A percentile compares a stretch with the other conserved stretches of the same genome.
These are phyloP conservation scores for Limnephilus auricula DNA, from an alignment of 2,888 invertebrate species.

Conservation along the genomic window DNA sequence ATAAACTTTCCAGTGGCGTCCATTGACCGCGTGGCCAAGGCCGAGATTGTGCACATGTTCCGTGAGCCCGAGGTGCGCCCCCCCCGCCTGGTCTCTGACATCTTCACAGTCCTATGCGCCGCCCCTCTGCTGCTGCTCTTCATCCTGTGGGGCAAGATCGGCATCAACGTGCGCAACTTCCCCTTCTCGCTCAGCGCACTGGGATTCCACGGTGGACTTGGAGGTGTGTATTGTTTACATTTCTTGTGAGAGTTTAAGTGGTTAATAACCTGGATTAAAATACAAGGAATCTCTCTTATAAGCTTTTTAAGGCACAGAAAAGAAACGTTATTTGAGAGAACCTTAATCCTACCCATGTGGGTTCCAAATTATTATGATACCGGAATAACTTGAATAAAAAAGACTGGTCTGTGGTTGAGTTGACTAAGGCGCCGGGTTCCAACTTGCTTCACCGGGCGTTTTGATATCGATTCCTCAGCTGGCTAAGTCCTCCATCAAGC, in stretches of 20 bases:
- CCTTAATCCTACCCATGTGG: background rate
- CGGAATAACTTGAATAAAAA: too few relatives aligned
- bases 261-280: background rate
- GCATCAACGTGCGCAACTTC: constrained; percentile 91
- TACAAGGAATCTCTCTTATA: background rate
- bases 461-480: too few relatives aligned
- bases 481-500: too few relatives aligned
- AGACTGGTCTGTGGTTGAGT: too few relatives aligned
- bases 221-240: constrained; percentile 75
- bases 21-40: constrained; percentile 69
- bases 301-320: too few relatives aligned
- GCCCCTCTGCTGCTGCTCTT: constrained; percentile 90
- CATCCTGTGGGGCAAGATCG: constrained; percentile 90
- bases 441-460: too few relatives aligned
- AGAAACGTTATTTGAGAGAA: background rate
- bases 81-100: constrained; percentile 89
- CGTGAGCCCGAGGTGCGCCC: constrained; percentile 95
- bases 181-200: constrained; percentile 88
- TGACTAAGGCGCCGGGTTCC: too few relatives aligned
- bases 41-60: constrained; percentile 89
- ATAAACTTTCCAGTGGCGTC: background rate
- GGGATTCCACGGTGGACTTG: constrained; percentile 93
- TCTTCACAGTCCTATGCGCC: constrained; percentile 91
- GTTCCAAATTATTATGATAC: background rate
- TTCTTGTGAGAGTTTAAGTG: background rate